These are phyloP conservation scores for Parasteatoda tepidariorum DNA, from an alignment of 1,140 invertebrate genomes.

Conservation along the genomic window DNA sequence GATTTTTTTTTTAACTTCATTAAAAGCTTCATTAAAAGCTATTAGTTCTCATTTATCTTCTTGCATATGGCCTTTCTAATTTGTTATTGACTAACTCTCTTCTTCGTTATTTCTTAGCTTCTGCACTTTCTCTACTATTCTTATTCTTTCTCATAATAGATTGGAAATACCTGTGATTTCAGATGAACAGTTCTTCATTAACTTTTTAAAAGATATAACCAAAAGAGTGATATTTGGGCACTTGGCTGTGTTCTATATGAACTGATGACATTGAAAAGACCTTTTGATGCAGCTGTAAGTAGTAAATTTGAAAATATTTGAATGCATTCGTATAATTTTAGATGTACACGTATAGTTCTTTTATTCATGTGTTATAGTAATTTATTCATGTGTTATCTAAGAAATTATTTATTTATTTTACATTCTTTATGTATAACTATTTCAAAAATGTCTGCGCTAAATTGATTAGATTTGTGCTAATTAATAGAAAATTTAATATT, in stretches of 20 bases:
- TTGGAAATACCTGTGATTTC: too few relatives aligned
- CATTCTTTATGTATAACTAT: too few relatives aligned
- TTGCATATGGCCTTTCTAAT: not conserved
- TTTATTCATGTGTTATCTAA: too few relatives aligned
- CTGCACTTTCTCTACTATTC: not conserved
- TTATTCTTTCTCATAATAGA: not conserved
- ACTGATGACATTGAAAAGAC: slow-evolving; percentile 73
- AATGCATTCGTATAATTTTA: too few relatives aligned
- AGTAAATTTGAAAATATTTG: slow-evolving; percentile 1
- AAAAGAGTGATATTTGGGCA: slow-evolving; percentile 87
- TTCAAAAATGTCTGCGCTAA: too few relatives aligned
- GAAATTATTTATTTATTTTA: too few relatives aligned
- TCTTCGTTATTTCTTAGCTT: not conserved
- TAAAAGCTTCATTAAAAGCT: not conserved
- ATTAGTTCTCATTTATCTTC: not conserved
- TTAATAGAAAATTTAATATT: too few relatives aligned
- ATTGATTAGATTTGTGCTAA: too few relatives aligned
- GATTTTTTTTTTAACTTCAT: too few relatives aligned
- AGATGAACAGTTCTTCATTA: slow-evolving; percentile 12
- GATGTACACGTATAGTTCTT: too few relatives aligned
- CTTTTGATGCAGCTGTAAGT: slow-evolving; percentile 75
- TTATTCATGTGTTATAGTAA: too few relatives aligned
- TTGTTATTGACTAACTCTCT: not conserved
- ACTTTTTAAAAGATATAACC: slow-evolving; percentile 70
- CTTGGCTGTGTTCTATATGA: slow-evolving; percentile 87